phyloP scores from a whole-genome alignment of 2,888 invertebrate species.

The Drosophila mimetica region DNA sequence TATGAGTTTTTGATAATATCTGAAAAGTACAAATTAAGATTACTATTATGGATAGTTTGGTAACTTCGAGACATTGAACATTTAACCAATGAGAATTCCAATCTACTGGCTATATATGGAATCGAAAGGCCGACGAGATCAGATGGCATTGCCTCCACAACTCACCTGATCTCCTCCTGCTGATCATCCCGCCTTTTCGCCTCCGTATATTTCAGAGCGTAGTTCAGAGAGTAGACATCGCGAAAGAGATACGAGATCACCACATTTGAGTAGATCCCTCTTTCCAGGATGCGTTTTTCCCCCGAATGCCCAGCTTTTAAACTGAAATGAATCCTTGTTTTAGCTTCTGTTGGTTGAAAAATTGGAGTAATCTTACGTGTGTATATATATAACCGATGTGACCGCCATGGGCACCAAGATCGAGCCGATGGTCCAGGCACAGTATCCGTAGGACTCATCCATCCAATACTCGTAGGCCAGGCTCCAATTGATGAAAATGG shows the following conservation, averaged over 20 bases:
- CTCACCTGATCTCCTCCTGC: slow-evolving; percentile 51
- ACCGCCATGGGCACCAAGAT: slow-evolving; percentile 57
- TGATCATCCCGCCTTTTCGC: slow-evolving; percentile 48
- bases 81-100: no score
- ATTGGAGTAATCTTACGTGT: slow-evolving; percentile 45
- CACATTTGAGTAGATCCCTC: slow-evolving; percentile 26
- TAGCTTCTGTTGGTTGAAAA: not conserved
- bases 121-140: slow-evolving; percentile 6
- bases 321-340: slow-evolving; percentile 20
- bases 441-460: slow-evolving; percentile 37
- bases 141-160: slow-evolving; percentile 9
- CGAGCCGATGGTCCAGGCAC: slow-evolving; percentile 58
- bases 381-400: slow-evolving; percentile 57
- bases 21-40: slow-evolving; percentile 10
- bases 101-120: not conserved
- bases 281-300: slow-evolving; percentile 31
- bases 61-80: no score
- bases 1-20: slow-evolving; percentile 52
- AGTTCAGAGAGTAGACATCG: slow-evolving; percentile 50
- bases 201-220: slow-evolving; percentile 44
- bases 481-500: slow-evolving; percentile 60
- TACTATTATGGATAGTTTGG: no score
- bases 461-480: slow-evolving; percentile 54
- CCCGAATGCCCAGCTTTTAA: slow-evolving; percentile 26
- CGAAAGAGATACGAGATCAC: slow-evolving; percentile 63